Evolutionary conservation across 2,797 vertebrate species (phyloP), one percentile per base, ranked within the genome.

Genomic region (Falco biarmicus): DNA sequence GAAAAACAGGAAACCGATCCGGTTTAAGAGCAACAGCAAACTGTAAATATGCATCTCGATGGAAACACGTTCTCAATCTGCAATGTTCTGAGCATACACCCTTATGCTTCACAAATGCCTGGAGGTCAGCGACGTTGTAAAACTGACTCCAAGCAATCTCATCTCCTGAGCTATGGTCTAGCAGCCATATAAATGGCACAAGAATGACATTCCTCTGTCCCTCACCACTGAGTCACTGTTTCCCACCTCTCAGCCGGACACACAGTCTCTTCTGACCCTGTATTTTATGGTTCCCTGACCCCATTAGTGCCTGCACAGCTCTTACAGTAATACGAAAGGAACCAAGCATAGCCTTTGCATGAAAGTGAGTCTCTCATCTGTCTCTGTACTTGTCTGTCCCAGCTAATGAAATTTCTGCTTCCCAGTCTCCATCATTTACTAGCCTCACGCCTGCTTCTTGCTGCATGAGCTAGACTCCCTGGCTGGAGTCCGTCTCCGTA

Each of bases 41-140:
- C 63, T 83, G 86, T 88, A 84, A 96, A 71, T 89, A 93, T 39
- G 22, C 69, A 86, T 86, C 79, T 73, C 6, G 13, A 25, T 93
- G 89, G 54, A 86, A 94, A 87, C 89, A 93, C 61, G 51, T 89
- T 96, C 59, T 93, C 82, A 47, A 4, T 50, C 61, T 95, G 69
- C 82, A 91, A 76, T 87, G 84, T 45, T 89, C 82, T 90, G 47
- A 92, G 92, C 76, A 91, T 91, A 92, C 90, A 94, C 87, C 86
- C 90, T 75, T 75, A 89, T 92, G 93, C 82, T 95, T 92, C 94
- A 95, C 78, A 78, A 93, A 69, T 24, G 90, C 96, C 92, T 91
- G 39, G 31, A 96, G 69, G 63, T 81, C 78, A 87, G 59, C 9
- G 2, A 81, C 53, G 2, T 34, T 84, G 51, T 94, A 95, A 96